Evolutionary conservation across 2,113 vertebrate genomes (phyloP).

Genomic region (Rhegmatorhina hoffmannsi): DNA sequence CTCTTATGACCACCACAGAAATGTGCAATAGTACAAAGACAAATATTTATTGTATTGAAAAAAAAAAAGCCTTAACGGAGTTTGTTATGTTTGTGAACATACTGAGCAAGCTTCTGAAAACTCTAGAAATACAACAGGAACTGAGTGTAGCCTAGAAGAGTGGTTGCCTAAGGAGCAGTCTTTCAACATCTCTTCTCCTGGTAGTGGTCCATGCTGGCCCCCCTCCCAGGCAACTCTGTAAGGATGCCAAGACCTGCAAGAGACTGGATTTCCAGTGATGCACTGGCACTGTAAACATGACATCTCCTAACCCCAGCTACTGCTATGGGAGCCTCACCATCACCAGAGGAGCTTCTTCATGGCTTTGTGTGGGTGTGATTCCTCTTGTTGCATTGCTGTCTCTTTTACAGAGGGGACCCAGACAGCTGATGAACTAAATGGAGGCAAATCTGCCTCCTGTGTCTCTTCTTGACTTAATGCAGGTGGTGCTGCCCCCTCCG

Average conservation of each 20-base stretch:
- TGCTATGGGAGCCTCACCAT: accelerated
- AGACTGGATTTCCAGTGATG: not conserved
- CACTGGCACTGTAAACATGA: not conserved
- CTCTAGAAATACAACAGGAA: not conserved
- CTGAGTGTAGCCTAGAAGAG: not conserved
- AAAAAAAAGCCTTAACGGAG: not conserved
- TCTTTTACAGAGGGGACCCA: not conserved
- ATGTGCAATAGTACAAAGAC: not conserved
- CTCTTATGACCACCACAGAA: not conserved
- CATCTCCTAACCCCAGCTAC: not conserved
- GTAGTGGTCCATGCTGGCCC: not conserved
- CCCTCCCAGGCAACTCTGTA: not conserved
- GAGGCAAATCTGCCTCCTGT: not conserved
- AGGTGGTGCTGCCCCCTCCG: not conserved
- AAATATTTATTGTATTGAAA: not conserved
- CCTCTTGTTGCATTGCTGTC: not conserved
- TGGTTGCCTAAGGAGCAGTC: not conserved
- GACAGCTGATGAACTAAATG: not conserved
- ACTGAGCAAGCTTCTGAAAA: not conserved
- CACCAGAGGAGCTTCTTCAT: not conserved
- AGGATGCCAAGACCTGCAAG: not conserved
- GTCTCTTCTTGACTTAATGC: not conserved
- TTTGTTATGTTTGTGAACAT: not conserved
- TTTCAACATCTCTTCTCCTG: not conserved
- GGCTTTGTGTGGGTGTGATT: not conserved